Evolutionary conservation across 1,140 invertebrate species (phyloP).

Genomic region (Rhynchophorus ferrugineus): DNA sequence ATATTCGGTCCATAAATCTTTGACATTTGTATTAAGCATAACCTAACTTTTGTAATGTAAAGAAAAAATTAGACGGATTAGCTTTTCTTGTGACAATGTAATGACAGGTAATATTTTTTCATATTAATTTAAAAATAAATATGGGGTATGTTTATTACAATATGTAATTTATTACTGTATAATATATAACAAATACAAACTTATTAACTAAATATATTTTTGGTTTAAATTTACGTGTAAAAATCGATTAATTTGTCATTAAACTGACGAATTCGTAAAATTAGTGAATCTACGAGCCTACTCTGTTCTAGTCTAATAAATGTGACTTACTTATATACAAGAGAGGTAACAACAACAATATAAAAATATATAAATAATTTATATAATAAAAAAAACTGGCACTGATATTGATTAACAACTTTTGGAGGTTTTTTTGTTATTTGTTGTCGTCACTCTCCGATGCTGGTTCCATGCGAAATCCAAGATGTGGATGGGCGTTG

Average conservation of each 20-base stretch:
- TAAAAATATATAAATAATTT: background rate
- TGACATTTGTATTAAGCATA: too few species aligned
- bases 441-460: slow-evolving; percentile 12
- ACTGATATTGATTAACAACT: background rate
- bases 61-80: too few species aligned
- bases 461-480: slow-evolving; percentile 51
- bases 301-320: background rate
- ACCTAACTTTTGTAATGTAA: too few species aligned
- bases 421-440: slow-evolving; percentile 1
- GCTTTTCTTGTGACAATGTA: too few species aligned
- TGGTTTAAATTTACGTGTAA: background rate
- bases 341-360: background rate
- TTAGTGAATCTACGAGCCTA: too few species aligned
- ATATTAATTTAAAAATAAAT: too few species aligned
- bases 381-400: background rate
- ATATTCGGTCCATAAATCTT: too few species aligned
- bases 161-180: too few species aligned
- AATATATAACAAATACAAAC: background rate
- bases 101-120: too few species aligned
- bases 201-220: background rate
- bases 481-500: slow-evolving; percentile 59
- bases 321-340: background rate
- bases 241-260: too few species aligned
- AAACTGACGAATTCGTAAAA: too few species aligned
- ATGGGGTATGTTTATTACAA: too few species aligned